Evolutionary conservation across 1,140 invertebrate species (phyloP).

Genomic region (Tetranychus urticae): DNA sequence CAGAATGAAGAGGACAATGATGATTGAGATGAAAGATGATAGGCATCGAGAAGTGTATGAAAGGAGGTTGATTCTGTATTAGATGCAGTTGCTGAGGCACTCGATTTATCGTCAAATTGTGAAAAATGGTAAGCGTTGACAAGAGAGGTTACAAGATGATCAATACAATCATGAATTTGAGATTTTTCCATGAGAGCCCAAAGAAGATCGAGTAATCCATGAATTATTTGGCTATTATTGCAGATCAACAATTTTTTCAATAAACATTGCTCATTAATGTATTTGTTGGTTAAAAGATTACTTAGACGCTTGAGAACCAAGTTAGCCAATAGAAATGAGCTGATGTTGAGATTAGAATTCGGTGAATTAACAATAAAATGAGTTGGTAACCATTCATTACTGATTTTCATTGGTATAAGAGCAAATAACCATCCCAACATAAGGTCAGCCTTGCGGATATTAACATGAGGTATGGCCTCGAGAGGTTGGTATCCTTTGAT

Average conservation of each 20-base stretch:
- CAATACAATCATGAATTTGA: conserved; percentile 35
- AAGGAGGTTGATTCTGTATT: neutral
- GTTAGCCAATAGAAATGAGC: neutral
- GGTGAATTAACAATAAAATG: neutral
- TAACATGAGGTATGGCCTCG: conserved; percentile 23
- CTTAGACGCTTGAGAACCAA: neutral
- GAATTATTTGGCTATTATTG: conserved; percentile 17
- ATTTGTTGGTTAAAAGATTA: conserved; percentile 12
- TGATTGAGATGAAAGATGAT: neutral
- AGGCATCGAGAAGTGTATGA: neutral
- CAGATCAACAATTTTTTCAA: conserved; percentile 14
- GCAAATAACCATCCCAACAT: conserved; percentile 30
- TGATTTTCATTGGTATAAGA: neutral
- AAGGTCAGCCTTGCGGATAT: conserved; percentile 28
- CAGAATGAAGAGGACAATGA: conserved; percentile 23
- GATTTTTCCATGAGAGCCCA: conserved; percentile 37
- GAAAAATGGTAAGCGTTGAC: conserved; percentile 33
- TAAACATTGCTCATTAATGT: conserved; percentile 30
- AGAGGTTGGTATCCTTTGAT: conserved; percentile 37
- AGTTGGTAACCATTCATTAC: neutral
- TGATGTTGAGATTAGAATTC: neutral
- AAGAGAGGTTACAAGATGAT: conserved; percentile 30
- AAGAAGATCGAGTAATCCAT: conserved; percentile 30
- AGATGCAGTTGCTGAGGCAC: neutral
- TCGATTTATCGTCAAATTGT: neutral